Evolutionary conservation across 2,113 vertebrate genomes (phyloP).

Genomic region (Eclectus roratus): DNA sequence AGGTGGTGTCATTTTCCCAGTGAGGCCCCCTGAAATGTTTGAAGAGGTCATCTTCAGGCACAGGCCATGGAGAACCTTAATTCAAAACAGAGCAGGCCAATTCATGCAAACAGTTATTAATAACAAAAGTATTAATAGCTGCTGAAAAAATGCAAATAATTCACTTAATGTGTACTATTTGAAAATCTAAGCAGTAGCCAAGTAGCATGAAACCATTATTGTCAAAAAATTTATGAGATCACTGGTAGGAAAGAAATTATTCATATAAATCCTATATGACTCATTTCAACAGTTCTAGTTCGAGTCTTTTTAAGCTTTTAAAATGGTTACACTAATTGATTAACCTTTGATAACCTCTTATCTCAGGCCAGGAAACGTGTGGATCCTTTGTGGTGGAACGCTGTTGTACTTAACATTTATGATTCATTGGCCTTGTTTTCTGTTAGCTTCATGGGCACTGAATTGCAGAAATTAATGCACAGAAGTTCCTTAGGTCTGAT

Average conservation of each 20-base stretch:
- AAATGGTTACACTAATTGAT: background rate
- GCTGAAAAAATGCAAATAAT: slow-evolving; percentile 5
- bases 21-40: background rate
- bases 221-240: slow-evolving; percentile 22
- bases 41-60: background rate
- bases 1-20: background rate
- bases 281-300: background rate
- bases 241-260: slow-evolving; percentile 17
- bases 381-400: background rate
- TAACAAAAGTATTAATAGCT: background rate
- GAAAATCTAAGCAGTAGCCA: slow-evolving; percentile 6
- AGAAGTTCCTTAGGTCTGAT: background rate
- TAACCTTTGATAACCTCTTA: background rate
- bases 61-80: background rate
- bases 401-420: background rate
- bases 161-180: background rate
- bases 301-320: background rate
- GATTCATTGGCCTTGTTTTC: background rate
- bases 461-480: background rate
- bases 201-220: slow-evolving; percentile 8
- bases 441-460: background rate
- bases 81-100: background rate
- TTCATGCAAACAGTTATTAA: background rate
- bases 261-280: background rate
- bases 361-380: background rate